Conservation (phyloP, 2,797 vertebrate genomes). For the Gallinago solitaria region DNA sequence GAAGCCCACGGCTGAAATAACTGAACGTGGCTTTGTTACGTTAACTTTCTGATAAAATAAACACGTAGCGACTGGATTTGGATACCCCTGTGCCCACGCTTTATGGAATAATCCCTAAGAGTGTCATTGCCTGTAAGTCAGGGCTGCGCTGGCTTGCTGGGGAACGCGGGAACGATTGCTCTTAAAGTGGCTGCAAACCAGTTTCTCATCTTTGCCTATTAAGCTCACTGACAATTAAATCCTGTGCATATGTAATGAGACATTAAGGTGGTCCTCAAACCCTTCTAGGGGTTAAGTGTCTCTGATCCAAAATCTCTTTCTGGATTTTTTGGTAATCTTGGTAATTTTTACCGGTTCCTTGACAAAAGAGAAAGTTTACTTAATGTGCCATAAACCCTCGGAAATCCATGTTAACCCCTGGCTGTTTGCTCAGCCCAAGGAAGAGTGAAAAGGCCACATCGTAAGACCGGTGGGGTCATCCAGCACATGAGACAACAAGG, state of each 20-base stretch:
- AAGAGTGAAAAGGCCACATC: neutral
- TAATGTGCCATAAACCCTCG: accelerated
- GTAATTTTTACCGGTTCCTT: neutral
- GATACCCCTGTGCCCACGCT: neutral
- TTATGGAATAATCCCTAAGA: neutral
- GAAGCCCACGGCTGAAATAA: slow-evolving; percentile 54
- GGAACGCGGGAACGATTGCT: neutral
- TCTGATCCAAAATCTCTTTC: neutral
- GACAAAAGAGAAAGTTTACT: neutral
- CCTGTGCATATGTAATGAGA: neutral
- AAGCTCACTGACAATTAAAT: neutral
- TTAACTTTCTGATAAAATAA: neutral
- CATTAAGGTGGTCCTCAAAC: neutral
- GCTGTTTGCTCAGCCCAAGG: neutral
- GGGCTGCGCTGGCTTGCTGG: neutral
- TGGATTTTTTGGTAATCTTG: neutral
- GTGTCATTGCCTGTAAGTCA: neutral
- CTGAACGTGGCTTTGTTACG: neutral
- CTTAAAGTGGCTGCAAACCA: neutral
- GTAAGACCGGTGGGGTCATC: neutral
- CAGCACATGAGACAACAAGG: neutral
- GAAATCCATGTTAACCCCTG: neutral
- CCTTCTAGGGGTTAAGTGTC: neutral
- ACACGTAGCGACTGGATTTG: accelerated
- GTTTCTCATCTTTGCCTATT: neutral